Conservation (phyloP, 2,888 invertebrate genomes). For the Cenopis cana region DNA sequence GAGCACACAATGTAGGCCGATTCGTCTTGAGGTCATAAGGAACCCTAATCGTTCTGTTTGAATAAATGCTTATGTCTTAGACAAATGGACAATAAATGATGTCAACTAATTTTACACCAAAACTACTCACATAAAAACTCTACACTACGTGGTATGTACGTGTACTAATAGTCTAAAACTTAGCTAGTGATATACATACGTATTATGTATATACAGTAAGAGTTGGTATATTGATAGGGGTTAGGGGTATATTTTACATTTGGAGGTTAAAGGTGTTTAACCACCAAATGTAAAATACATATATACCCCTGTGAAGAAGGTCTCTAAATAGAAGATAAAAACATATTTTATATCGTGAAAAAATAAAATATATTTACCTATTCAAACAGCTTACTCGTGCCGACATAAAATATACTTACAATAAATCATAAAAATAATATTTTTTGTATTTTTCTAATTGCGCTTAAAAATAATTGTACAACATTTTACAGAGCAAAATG, state of each 20-base stretch:
- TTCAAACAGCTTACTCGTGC: slow-evolving; percentile 37
- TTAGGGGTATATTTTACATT: background rate
- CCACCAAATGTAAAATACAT: too few species aligned
- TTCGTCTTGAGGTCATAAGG: background rate
- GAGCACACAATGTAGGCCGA: background rate
- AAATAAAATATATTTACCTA: slow-evolving; percentile 37
- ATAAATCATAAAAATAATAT: slow-evolving; percentile 19
- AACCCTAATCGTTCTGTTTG: slow-evolving; percentile 8
- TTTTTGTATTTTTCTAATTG: slow-evolving; percentile 46
- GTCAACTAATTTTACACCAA: slow-evolving; percentile 18
- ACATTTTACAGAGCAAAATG: slow-evolving; percentile 44
- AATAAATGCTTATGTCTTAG: background rate
- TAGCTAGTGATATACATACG: too few species aligned
- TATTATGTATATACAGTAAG: too few species aligned
- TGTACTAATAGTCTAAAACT: too few species aligned
- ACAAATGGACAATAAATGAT: slow-evolving; percentile 12
- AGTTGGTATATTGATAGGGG: too few species aligned
- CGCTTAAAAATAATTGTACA: slow-evolving; percentile 40
- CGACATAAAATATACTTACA: slow-evolving; percentile 24
- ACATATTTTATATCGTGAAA: slow-evolving; percentile 15
- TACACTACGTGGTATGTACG: too few species aligned
- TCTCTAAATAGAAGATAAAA: background rate
- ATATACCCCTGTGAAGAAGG: too few species aligned
- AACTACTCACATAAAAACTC: background rate
- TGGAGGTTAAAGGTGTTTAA: background rate